Percentiles rank a stretch among this genome's conserved stretches.
Evolutionary conservation across 2,113 vertebrate genomes (phyloP).

Genomic region (Alectura lathami): DNA sequence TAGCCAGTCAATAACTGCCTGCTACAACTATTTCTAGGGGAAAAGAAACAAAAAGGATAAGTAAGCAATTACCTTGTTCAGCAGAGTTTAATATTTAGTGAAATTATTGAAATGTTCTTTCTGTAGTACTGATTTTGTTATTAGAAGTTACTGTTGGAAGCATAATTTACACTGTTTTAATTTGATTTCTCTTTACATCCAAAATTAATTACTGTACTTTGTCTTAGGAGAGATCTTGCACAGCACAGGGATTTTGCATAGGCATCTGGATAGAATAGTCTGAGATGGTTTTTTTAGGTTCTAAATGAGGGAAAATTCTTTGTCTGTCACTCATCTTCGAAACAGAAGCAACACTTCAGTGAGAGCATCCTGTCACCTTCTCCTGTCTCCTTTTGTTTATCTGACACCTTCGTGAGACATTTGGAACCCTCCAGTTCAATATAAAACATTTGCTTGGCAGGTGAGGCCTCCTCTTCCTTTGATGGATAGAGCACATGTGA

Average conservation of each 20-base stretch:
- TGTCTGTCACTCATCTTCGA: conserved; percentile 49
- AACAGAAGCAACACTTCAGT: conserved; percentile 50
- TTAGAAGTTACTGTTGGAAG: not conserved
- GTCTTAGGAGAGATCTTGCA: not conserved
- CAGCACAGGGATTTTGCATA: not conserved
- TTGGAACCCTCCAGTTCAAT: conserved; percentile 61
- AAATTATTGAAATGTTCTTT: conserved; percentile 38
- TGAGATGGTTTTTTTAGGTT: not conserved
- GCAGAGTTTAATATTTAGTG: conserved; percentile 38
- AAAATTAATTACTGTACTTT: not conserved
- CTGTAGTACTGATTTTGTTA: not conserved
- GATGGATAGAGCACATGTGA: conserved; percentile 47
- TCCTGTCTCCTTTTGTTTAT: conserved; percentile 69
- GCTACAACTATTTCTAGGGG: not conserved
- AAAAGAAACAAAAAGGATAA: conserved; percentile 41
- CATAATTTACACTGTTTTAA: not conserved
- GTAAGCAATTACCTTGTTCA: not conserved
- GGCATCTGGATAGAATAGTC: not conserved
- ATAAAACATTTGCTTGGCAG: conserved; percentile 76
- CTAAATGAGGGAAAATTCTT: conserved; percentile 26
- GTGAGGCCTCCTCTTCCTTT: conserved; percentile 49
- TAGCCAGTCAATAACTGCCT: conserved; percentile 13
- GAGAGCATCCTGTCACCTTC: conserved; percentile 60
- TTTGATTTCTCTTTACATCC: not conserved
- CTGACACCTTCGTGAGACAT: conserved; percentile 69